Percentiles rank a stretch among this genome's conserved stretches.
Evolutionary conservation across 1,140 invertebrate species (phyloP).

Genomic region (Sesamia nonagrioides): DNA sequence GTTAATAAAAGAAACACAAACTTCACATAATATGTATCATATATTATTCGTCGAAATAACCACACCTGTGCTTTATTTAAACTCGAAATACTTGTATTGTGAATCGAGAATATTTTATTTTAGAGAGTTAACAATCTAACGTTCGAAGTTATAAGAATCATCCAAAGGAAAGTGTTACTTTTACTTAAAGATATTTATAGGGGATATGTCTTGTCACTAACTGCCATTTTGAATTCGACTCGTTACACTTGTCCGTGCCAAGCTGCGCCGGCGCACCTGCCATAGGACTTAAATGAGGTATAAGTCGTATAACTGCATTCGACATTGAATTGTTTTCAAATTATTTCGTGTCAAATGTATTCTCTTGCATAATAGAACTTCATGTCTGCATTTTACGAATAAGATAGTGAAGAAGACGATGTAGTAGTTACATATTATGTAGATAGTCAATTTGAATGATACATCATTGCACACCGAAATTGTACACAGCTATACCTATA

Average conservation of each 20-base stretch:
- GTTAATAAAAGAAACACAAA: neutral
- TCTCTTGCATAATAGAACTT: neutral
- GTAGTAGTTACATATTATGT: no score
- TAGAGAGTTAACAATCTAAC: neutral
- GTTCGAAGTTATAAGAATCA: neutral
- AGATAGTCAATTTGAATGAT: no score
- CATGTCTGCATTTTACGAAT: no score
- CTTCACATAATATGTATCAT: no score
- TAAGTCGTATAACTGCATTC: neutral
- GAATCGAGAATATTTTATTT: neutral
- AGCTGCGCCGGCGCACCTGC: slow-evolving; percentile 8
- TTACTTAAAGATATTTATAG: slow-evolving; percentile 2
- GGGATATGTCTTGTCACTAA: slow-evolving; percentile 1
- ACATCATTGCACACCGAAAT: no score
- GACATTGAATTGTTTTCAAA: neutral
- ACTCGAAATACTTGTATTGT: neutral
- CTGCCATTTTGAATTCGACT: slow-evolving; percentile 14
- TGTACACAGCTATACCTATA: no score
- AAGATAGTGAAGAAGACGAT: no score
- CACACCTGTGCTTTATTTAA: neutral
- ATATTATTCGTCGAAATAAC: no score
- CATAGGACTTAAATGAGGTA: neutral
- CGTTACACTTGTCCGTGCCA: neutral
- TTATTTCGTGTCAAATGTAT: neutral
- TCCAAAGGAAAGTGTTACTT: neutral